Evolutionary conservation across 2,888 invertebrate genomes (phyloP).

Genomic region (Harmothoe impar): DNA sequence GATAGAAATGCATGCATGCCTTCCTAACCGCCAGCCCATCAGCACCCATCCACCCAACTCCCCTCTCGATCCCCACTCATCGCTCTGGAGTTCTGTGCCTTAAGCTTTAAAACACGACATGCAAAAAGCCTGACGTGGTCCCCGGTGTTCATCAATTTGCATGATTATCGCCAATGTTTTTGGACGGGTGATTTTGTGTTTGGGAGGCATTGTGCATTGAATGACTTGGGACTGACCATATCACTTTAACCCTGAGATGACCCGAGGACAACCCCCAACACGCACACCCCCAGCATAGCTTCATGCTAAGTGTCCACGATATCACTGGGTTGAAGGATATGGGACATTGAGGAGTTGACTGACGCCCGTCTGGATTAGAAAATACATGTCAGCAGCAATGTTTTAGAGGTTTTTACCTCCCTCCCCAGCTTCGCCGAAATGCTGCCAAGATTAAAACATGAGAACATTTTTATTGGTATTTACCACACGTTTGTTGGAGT

Average conservation of each 20-base stretch:
- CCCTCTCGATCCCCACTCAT: background rate
- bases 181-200: background rate
- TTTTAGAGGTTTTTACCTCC: background rate
- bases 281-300: no score
- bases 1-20: background rate
- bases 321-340: background rate
- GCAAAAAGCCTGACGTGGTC: background rate
- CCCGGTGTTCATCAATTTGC: slow-evolving; percentile 28
- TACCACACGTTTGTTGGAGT: background rate
- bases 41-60: background rate
- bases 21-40: no score
- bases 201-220: background rate
- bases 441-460: slow-evolving; percentile 10
- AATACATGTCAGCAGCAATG: background rate
- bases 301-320: no score
- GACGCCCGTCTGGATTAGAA: background rate
- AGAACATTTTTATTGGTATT: slow-evolving; percentile 39
- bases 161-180: slow-evolving; percentile 31
- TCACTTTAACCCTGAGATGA: background rate
- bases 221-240: background rate
- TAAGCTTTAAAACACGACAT: background rate
- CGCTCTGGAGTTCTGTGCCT: background rate
- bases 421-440: background rate
- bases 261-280: background rate
- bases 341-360: no score